Base-by-base conservation (phyloP, 2,797 vertebrate species). In the Buceros bicornis region DNA sequence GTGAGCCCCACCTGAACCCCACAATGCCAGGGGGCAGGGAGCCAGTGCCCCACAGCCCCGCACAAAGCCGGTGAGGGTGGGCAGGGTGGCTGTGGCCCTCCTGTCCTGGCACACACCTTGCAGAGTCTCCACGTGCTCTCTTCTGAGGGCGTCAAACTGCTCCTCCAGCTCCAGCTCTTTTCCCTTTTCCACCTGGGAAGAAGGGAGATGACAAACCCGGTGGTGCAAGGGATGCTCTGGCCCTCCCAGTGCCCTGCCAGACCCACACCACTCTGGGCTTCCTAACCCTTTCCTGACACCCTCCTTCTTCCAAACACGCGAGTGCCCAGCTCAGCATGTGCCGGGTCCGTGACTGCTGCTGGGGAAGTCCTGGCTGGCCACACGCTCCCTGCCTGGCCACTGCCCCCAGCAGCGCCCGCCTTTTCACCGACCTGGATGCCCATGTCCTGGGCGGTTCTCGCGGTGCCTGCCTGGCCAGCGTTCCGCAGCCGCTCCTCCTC, bases 151-250 rank as follows among this genome's bases (percentile, higher is more conserved):
- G 40, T 97, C 92, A 42, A 97, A 95, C 79, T 96, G 98, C n/a
- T 98, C 90, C 74, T 90, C 97, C 62, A 98, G 96, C 61, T 99
- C 98, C 11, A 96, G 92, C 33, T 98, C 94, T 26, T 96, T 98
- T 90, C 98, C 98, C 4, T 97, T 98, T 95, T 98, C 98, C 91
- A 98, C 98, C 99, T 99, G 96, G 71, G 58, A 96, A 89, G 8
- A 6, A 65, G 60, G 15, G 5, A 13, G 40, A 96, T 88, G 89
- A 93, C 33, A 94, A 50, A 64, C 21, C 11, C n/a, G 33, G 16
- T 7, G 2, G 21, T 1, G 4, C 17, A 29, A 70, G 26, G 51
- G 43, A 83, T 81, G 48, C 33, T 65, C 51, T 43, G 15, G 3
- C 6, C 13, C 40, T 60, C 14, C 66, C 29, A 5, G 2, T 2